These are phyloP conservation scores for Gallinago jamesoni DNA, from an alignment of 2,113 vertebrate species.

Conservation along the genomic window DNA sequence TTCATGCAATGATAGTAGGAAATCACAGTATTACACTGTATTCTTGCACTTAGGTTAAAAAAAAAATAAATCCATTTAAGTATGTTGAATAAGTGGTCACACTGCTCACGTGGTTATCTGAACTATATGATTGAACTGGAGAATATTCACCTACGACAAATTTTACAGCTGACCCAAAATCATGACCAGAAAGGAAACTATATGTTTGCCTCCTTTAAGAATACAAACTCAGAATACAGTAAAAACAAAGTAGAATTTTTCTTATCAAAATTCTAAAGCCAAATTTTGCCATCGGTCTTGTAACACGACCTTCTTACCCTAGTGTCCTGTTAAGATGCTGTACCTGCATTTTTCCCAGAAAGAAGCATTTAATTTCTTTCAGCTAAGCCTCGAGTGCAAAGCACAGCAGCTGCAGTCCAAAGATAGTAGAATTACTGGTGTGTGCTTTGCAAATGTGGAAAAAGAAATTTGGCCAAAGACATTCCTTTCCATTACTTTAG, in stretches of 20 bases:
- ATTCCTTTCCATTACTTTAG: conserved; percentile 40
- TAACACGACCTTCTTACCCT: not conserved
- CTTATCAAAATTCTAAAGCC: not conserved
- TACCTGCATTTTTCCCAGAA: not conserved
- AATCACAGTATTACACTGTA: not conserved
- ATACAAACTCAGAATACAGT: not conserved
- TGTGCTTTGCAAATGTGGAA: conserved; percentile 47
- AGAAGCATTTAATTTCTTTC: not conserved
- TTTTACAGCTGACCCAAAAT: not conserved
- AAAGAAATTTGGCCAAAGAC: conserved; percentile 18
- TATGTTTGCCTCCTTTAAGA: not conserved
- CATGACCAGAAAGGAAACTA: not conserved
- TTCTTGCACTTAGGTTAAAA: not conserved
- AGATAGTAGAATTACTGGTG: conserved; percentile 38
- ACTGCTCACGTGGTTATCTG: not conserved
- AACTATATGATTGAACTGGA: not conserved
- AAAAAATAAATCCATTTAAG: not conserved
- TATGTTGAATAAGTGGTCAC: not conserved
- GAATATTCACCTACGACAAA: not conserved
- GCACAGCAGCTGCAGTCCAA: not conserved
- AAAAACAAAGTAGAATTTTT: not conserved
- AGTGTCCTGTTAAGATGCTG: not conserved
- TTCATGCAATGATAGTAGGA: not conserved
- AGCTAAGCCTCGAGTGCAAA: not conserved
- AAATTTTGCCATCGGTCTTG: not conserved